These are phyloP conservation scores for Andrena flavipes DNA, from an alignment of 2,888 invertebrate genomes.

Conservation along the genomic window DNA sequence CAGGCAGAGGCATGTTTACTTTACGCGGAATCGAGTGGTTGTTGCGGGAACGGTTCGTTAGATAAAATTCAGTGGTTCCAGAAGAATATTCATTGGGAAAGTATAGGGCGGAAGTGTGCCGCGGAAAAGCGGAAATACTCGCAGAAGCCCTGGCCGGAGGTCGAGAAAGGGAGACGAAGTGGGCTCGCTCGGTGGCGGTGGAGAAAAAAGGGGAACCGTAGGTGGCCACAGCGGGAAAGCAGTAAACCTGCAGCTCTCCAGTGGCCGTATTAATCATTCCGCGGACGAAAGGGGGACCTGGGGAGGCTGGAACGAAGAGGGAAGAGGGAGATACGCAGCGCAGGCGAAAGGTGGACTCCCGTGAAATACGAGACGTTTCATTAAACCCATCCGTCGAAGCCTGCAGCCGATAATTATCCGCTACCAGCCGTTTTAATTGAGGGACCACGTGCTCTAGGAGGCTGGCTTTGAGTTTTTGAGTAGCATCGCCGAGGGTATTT, in stretches of 20 bases:
- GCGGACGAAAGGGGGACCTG: conserved; percentile 34
- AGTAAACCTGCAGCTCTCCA: conserved; percentile 74
- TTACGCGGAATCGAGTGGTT: not conserved
- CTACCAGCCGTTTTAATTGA: conserved; percentile 71
- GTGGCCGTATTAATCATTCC: conserved; percentile 78
- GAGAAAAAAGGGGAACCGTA: conserved; percentile 59
- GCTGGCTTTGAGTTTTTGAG: conserved; percentile 33
- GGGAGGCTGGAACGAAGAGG: conserved; percentile 28
- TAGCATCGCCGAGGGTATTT: not conserved
- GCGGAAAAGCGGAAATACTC: conserved; percentile 23
- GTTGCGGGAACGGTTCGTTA: not conserved
- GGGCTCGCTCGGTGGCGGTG: conserved; percentile 11
- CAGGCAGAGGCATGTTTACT: too few relatives aligned
- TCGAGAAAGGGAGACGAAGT: conserved; percentile 7
- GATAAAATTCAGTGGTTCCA: not conserved
- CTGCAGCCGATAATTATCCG: conserved; percentile 70
- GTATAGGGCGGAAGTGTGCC: not conserved
- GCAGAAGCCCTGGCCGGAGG: not conserved
- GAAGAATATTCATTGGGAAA: not conserved
- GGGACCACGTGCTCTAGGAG: conserved; percentile 54
- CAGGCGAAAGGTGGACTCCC: conserved; percentile 47
- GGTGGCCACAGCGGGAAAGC: conserved; percentile 76
- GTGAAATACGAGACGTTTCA: conserved; percentile 79
- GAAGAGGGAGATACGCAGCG: conserved; percentile 22
- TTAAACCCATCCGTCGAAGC: conserved; percentile 76